Percentiles rank a stretch among this genome's conserved stretches.
phyloP scores from a whole-genome alignment of 2,797 vertebrate genomes.

The Lateolabrax maculatus region DNA sequence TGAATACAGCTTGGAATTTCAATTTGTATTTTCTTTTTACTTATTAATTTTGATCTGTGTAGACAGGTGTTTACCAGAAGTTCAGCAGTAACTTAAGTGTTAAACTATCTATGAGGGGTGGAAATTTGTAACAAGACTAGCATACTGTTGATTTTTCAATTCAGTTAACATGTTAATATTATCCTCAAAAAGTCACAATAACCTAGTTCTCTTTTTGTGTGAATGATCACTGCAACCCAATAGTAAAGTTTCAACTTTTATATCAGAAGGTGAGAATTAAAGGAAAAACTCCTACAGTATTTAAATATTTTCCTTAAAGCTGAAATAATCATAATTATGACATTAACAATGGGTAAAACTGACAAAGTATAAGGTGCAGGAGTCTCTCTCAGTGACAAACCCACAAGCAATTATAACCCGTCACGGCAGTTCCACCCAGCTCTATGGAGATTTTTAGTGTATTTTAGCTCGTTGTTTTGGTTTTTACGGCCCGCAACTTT shows the following conservation, averaged over 20 bases:
- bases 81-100: neutral
- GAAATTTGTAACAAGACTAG: neutral
- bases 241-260: neutral
- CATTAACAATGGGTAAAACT: neutral
- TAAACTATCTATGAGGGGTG: neutral
- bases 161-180: neutral
- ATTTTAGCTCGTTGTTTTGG: too few relatives aligned
- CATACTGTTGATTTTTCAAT: neutral
- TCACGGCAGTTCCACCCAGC: too few relatives aligned
- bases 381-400: too few relatives aligned
- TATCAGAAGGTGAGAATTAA: neutral
- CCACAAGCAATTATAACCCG: too few relatives aligned
- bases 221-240: neutral
- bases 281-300: neutral
- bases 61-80: neutral
- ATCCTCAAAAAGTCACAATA: neutral
- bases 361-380: too few relatives aligned
- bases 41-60: neutral
- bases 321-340: neutral
- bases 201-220: neutral
- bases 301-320: neutral
- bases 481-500: neutral
- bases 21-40: neutral
- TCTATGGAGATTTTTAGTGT: too few relatives aligned
- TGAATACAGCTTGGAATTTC: neutral